Percentiles rank a stretch among this genome's conserved stretches.
These are phyloP conservation scores for Notocelia uddmanniana DNA, from an alignment of 2,888 invertebrate species.

Conservation along the genomic window DNA sequence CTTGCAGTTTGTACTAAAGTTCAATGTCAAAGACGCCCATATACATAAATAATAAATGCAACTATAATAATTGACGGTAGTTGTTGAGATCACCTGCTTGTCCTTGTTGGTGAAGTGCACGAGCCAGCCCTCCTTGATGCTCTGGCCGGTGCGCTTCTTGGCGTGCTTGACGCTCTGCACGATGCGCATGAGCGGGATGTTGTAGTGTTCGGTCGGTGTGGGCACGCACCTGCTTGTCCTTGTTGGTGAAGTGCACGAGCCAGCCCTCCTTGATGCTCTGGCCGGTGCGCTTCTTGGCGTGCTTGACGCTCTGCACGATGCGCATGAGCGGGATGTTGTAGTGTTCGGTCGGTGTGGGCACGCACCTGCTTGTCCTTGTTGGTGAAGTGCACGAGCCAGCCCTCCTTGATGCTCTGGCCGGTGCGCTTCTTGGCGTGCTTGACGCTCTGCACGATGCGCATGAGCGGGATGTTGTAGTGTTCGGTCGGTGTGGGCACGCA, in stretches of 20 bases:
- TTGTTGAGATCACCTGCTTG: constrained; percentile 91
- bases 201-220: too few species aligned
- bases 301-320: constrained; percentile 99
- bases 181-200: constrained; percentile 99
- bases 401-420: constrained; percentile 97
- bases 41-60: too few species aligned
- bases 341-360: too few species aligned
- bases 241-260: constrained; percentile 99
- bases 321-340: constrained; percentile 99
- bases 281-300: constrained; percentile 96
- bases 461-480: constrained; percentile 99
- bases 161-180: constrained; percentile 99
- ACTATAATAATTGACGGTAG: too few species aligned
- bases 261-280: constrained; percentile 98
- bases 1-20: too few species aligned
- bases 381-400: constrained; percentile 99
- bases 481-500: too few species aligned
- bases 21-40: too few species aligned
- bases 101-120: constrained; percentile 99
- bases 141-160: constrained; percentile 94
- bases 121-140: constrained; percentile 99
- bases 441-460: constrained; percentile 99
- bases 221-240: constrained; percentile 95
- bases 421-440: constrained; percentile 98
- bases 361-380: constrained; percentile 96